A percentile compares a stretch with the other conserved stretches of the same genome.
Conservation (phyloP, 2,113 vertebrate genomes). For the Speoplatyrhinus poulsoni region DNA sequence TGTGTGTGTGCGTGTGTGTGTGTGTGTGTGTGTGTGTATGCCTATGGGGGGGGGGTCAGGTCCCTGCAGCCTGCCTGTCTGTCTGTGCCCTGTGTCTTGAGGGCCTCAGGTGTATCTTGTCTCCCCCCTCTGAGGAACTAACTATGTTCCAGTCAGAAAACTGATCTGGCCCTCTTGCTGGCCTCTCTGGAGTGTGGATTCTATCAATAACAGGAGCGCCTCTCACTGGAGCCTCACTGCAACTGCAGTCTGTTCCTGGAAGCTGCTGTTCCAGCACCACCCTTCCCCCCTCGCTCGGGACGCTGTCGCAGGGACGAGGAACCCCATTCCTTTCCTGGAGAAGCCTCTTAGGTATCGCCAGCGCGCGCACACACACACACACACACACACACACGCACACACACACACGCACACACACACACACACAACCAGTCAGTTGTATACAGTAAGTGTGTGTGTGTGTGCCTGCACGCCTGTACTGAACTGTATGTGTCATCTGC, state of each 20-base stretch:
- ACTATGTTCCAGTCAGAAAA: constrained; percentile 71
- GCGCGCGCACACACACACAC: background rate
- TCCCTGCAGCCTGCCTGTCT: constrained; percentile 10
- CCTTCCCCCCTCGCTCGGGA: constrained; percentile 46
- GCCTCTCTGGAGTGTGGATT: constrained; percentile 67
- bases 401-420: no score
- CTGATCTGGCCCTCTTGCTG: constrained; percentile 68
- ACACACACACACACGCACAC: no score
- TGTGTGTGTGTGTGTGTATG: constrained; percentile 6
- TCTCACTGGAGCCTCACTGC: constrained; percentile 40
- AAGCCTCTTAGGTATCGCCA: constrained; percentile 19
- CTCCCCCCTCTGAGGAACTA: constrained; percentile 65
- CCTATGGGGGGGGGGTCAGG: constrained; percentile 1
- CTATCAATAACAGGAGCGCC: constrained; percentile 63
- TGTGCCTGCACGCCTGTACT: background rate
- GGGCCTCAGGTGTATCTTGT: constrained; percentile 68
- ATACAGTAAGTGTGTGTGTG: background rate
- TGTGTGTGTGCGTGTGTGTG: constrained; percentile 8
- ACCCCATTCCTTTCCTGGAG: constrained; percentile 35
- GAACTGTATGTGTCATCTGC: background rate
- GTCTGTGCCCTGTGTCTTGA: constrained; percentile 35
- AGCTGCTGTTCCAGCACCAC: constrained; percentile 24
- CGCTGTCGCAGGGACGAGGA: constrained; percentile 47
- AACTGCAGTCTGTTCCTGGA: constrained; percentile 46
- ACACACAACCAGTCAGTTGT: background rate